These are phyloP conservation scores for Synanthedon andrenaeformis DNA, from an alignment of 2,888 invertebrate species.

Conservation along the genomic window DNA sequence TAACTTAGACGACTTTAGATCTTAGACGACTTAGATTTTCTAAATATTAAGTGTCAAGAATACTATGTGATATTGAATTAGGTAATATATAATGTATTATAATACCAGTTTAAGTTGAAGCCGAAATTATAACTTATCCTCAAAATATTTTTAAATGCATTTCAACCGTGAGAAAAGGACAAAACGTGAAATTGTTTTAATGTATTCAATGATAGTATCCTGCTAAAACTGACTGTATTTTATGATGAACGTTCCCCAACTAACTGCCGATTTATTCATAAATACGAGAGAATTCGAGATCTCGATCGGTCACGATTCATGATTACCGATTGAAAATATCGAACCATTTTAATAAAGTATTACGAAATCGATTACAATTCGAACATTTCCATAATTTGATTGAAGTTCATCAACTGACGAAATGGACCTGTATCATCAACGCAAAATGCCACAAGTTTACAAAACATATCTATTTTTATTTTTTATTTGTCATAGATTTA, in stretches of 20 bases:
- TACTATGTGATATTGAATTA: too few species aligned
- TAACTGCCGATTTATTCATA: constrained; percentile 2
- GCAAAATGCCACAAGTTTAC: too few species aligned
- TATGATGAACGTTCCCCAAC: constrained; percentile 1
- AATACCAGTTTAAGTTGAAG: too few species aligned
- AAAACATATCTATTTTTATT: too few species aligned
- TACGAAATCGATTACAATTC: neutral
- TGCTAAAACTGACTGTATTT: neutral
- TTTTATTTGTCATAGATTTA: too few species aligned
- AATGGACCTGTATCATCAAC: too few species aligned
- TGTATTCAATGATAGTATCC: neutral
- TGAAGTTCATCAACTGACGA: too few species aligned
- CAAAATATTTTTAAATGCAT: neutral
- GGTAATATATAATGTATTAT: too few species aligned
- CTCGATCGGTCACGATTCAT: neutral
- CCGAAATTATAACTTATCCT: too few species aligned
- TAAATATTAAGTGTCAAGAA: too few species aligned
- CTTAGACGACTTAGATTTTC: too few species aligned
- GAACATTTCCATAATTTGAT: neutral
- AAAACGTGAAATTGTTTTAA: neutral
- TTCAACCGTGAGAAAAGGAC: constrained; percentile 12
- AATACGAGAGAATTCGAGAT: neutral
- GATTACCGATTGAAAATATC: neutral
- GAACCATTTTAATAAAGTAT: neutral
- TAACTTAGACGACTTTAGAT: too few species aligned